Base-by-base conservation (phyloP, 1,140 invertebrate genomes). In the Drosophila nikananu region DNA sequence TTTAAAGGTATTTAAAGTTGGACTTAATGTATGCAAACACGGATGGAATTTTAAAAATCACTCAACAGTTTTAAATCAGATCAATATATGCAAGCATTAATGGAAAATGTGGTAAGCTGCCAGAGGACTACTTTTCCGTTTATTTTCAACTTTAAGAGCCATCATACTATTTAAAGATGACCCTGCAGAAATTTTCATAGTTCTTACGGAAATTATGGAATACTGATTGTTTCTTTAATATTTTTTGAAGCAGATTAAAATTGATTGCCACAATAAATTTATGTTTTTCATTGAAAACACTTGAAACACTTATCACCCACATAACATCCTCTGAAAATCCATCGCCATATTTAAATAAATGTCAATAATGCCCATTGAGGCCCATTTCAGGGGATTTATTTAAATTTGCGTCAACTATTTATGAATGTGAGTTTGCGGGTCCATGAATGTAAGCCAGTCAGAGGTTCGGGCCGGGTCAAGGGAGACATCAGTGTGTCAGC, bases 331-430 rank as follows among this genome's bases (percentile, higher is more conserved):
- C n/a, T n/a, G n/a, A 37, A 57, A 68, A 27, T 39, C 44, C 35
- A 72, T 57, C n/a, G 13, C 15, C 3, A 42, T 58, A 12, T 21
- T 57, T 37, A 58, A 71, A 39, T 21, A 37, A 27, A 55, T 71
- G 15, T 41, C 19, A 25, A 32, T 58, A 23, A 70, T 8, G 25
- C 15, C 10, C 39, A 10, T 35, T 32, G 19, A 55, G 52, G 13
- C 13, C 52, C 52, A 55, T 42, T 66, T 54, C 21, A 59, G 32
- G 23, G 17, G n/a, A 21, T 60, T 60, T 46, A 71, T 30, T 72
- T 52, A 41, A 60, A 42, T 61, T 32, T 60, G 27, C 37, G 59
- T 73, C 17, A 60, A 72, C 30, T 59, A 61, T 73, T 73, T 60
- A 73, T 51, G 41, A 48, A 35, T 72, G 35, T 30, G 37, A 21